Evolutionary conservation across 2,797 vertebrate species (phyloP).

Genomic region (Acanthornis magna): DNA sequence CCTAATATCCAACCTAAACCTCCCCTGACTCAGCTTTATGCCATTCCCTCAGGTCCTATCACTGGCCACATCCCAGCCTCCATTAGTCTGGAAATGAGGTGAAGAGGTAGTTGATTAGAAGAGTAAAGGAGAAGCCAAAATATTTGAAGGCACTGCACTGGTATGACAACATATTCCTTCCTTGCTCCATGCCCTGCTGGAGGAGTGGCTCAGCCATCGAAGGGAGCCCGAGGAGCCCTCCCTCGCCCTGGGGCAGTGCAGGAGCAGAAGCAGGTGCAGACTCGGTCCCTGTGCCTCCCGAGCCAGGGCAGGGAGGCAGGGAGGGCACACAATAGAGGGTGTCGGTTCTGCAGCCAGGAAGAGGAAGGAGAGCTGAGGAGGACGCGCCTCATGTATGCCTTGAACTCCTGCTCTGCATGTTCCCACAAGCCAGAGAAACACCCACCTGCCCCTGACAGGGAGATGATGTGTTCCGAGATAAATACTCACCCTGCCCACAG

Average conservation of each 20-base stretch:
- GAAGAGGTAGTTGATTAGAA: not conserved
- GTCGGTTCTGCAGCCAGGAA: not conserved
- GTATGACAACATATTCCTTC: not conserved
- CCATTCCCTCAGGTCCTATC: not conserved
- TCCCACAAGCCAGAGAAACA: slow-evolving; percentile 51
- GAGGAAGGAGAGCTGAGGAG: not conserved
- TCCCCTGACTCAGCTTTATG: not conserved
- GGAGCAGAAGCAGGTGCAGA: rapidly evolving
- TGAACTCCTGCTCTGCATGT: slow-evolving; percentile 14
- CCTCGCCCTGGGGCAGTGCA: not conserved
- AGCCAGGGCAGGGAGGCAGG: not conserved
- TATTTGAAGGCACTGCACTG: not conserved
- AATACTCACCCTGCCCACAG: slow-evolving; percentile 61
- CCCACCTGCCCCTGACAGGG: slow-evolving; percentile 12
- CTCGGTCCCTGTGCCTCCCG: rapidly evolving
- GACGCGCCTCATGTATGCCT: not conserved
- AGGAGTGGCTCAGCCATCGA: not conserved
- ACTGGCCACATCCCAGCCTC: not conserved
- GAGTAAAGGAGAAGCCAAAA: not conserved
- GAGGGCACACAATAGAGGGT: not conserved
- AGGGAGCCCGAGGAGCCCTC: not conserved
- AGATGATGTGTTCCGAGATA: not conserved
- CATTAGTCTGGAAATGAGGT: not conserved
- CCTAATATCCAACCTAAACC: not conserved
- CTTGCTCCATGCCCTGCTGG: not conserved